Conservation (phyloP, 2,113 vertebrate species). For the Eubucco bourcierii region DNA sequence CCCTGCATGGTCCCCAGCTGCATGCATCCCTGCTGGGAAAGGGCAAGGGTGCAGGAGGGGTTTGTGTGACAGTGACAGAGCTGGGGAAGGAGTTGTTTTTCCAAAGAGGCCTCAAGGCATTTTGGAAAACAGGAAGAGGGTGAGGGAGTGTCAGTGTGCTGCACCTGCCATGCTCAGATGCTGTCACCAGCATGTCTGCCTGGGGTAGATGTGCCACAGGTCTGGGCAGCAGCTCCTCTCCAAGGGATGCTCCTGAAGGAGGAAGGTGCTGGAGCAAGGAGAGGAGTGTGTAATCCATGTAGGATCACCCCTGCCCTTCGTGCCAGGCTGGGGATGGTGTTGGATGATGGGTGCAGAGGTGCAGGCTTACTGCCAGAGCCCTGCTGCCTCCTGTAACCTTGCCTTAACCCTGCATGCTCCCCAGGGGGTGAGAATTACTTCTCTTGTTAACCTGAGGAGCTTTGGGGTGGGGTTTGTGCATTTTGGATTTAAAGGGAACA, state of each 20-base stretch:
- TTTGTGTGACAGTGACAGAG: no score
- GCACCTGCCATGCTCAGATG: rapidly evolving
- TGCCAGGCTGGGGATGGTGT: neutral
- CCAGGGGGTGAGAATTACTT: rapidly evolving
- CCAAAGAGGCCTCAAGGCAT: no score
- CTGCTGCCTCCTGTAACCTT: neutral
- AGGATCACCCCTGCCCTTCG: neutral
- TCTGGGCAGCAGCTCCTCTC: rapidly evolving
- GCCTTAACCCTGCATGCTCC: neutral
- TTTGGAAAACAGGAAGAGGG: no score
- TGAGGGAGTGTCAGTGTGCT: neutral
- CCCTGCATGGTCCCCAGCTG: no score
- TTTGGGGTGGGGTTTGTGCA: neutral
- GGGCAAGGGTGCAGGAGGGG: no score
- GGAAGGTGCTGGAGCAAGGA: neutral
- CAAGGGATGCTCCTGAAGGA: neutral
- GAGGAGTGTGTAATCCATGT: rapidly evolving
- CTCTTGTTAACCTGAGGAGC: neutral
- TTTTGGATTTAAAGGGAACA: neutral
- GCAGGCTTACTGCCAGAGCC: rapidly evolving
- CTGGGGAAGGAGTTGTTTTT: no score
- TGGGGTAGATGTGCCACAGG: rapidly evolving
- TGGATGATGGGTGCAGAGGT: neutral
- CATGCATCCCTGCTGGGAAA: no score
- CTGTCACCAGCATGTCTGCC: neutral